These are phyloP conservation scores for Aradophagus sp. DNA, from an alignment of 1,140 invertebrate species.

Conservation along the genomic window DNA sequence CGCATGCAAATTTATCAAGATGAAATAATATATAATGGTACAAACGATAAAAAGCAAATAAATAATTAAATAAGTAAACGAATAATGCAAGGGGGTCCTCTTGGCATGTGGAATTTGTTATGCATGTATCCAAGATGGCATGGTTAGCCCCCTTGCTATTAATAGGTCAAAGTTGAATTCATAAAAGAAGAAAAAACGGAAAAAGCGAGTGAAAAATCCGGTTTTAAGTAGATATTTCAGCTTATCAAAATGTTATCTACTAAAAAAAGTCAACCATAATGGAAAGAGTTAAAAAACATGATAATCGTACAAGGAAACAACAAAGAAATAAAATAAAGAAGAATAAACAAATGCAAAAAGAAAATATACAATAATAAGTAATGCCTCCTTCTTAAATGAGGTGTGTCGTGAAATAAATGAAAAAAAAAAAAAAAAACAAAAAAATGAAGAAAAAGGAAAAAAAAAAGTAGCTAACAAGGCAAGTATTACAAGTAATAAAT, in stretches of 20 bases:
- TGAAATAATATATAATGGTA: constrained; percentile 51
- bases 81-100: constrained; percentile 67
- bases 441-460: no score
- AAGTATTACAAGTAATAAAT: no score
- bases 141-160: constrained; percentile 67
- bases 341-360: constrained; percentile 37
- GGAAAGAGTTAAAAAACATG: constrained; percentile 51
- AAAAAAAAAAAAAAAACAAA: no score
- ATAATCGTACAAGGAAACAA: constrained; percentile 40
- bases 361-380: constrained; percentile 17
- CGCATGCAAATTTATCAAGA: constrained; percentile 56
- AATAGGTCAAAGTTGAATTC: constrained; percentile 54
- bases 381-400: constrained; percentile 17
- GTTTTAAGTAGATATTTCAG: constrained; percentile 70
- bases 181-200: constrained; percentile 38
- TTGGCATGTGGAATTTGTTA: constrained; percentile 77
- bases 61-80: no score
- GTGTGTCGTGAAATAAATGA: constrained; percentile 35
- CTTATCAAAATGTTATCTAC: constrained; percentile 56
- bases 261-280: constrained; percentile 41
- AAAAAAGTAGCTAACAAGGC: no score
- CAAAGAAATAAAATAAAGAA: constrained; percentile 41
- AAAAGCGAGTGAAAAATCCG: constrained; percentile 51
- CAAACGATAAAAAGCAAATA: constrained; percentile 40
- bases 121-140: constrained; percentile 74